Percentiles rank a stretch among this genome's conserved stretches.
These are phyloP conservation scores for Drosophila niveifrons DNA, from an alignment of 2,888 invertebrate species.

Conservation along the genomic window DNA sequence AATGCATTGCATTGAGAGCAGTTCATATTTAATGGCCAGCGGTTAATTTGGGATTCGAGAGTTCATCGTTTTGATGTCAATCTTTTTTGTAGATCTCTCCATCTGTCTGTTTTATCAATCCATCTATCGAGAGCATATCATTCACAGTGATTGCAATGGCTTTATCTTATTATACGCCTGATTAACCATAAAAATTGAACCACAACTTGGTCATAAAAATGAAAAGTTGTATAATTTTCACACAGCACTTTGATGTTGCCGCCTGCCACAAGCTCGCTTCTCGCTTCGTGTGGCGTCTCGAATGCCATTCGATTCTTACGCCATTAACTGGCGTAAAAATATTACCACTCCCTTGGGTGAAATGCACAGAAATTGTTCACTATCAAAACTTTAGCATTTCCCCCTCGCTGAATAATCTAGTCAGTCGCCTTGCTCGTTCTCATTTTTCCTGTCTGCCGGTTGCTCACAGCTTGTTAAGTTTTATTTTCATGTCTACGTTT, in stretches of 20 bases:
- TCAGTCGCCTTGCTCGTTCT: neutral
- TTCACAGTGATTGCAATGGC: slow-evolving; percentile 55
- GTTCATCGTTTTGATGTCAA: slow-evolving; percentile 16
- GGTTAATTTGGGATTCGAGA: slow-evolving; percentile 47
- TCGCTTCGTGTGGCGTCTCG: slow-evolving; percentile 5
- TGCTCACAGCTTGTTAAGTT: slow-evolving; percentile 49
- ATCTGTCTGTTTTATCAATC: slow-evolving; percentile 18
- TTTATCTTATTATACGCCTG: slow-evolving; percentile 74
- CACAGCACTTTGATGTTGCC: slow-evolving; percentile 63
- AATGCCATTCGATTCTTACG: slow-evolving; percentile 23
- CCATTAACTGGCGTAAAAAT: slow-evolving; percentile 61
- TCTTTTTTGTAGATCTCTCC: slow-evolving; percentile 2
- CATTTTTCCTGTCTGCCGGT: neutral
- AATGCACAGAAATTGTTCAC: slow-evolving; percentile 70
- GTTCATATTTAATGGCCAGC: slow-evolving; percentile 33
- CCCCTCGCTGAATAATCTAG: neutral
- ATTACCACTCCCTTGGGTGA: slow-evolving; percentile 67
- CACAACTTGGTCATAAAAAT: slow-evolving; percentile 59
- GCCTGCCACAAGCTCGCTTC: neutral
- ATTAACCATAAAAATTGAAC: slow-evolving; percentile 71
- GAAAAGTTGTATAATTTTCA: slow-evolving; percentile 71
- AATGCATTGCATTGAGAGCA: slow-evolving; percentile 54
- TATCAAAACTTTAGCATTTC: slow-evolving; percentile 54
- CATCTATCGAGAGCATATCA: slow-evolving; percentile 27
- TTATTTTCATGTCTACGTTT: slow-evolving; percentile 60